Evolutionary conservation across 2,888 invertebrate genomes (phyloP), one percentile per base, ranked within the genome.

Genomic region (Aplocera efformata): DNA sequence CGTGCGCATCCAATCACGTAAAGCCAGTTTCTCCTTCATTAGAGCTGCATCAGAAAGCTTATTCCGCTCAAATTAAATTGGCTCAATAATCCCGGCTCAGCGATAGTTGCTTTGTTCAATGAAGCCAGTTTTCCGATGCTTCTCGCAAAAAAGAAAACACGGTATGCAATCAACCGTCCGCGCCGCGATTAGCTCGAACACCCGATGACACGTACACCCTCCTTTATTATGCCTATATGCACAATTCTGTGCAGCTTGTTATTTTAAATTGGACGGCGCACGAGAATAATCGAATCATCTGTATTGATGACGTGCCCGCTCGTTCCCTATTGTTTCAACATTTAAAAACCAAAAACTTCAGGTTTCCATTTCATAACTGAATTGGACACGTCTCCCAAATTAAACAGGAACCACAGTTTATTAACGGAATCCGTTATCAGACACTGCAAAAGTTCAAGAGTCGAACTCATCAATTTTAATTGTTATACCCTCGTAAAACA

Each of bases 51-150:
- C 67, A 66, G 66, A 73, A 67, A 69, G 73, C 74, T 72, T 73
- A 72, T 74, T 75, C 76, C 62, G 65, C 60, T 67, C 56, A 76
- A 72, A 76, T 68, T 68, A 74, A 79, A 81, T 80, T 80, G 79
- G 72, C 69, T 73, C 78, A 78, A 79, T 81, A 78, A 79, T 76
- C 75, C 65, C 53, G 55, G 67, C 67, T 67, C 68, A 66, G 69
- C 72, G 70, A 72, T 74, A 72, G 77, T 74, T 76, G 76, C 79
- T 77, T 74, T 72, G 75, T 74, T 70, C 79, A 72, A 71, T 76
- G 76, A 71, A 73, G 74, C 72, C 67, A 71, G 73, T 70, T 73
- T 69, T 63, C 60, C 64, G 52, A 62, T 63, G 63, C 60, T 67
- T 62, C 59, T 63, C 56, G 51, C 61, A 72, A 69, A 70, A 68